A percentile compares a stretch with the other conserved stretches of the same genome.
Conservation (phyloP, 1,140 invertebrate genomes). For the Whitmania pigra region DNA sequence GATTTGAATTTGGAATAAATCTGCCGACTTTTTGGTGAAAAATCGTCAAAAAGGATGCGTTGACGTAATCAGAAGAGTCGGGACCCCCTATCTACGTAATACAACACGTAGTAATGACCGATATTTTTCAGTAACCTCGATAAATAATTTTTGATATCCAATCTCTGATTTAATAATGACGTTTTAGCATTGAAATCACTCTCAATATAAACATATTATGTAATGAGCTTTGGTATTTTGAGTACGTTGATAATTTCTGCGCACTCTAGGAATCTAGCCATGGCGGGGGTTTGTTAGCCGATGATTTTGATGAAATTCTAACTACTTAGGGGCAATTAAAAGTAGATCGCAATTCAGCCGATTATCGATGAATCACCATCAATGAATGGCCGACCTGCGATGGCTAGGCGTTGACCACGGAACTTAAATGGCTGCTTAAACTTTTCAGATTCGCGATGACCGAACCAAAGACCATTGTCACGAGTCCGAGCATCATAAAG, state of each 20-base stretch:
- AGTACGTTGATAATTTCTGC: too few species aligned
- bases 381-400: background rate
- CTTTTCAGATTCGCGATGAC: constrained; percentile 6
- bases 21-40: too few species aligned
- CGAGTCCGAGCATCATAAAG: constrained; percentile 4
- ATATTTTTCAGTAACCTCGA: constrained; percentile 10
- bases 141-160: constrained; percentile 1
- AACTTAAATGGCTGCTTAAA: background rate
- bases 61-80: constrained; percentile 10
- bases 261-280: too few species aligned
- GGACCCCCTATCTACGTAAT: constrained; percentile 11
- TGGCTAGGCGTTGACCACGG: background rate
- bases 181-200: background rate
- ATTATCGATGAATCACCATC: too few species aligned
- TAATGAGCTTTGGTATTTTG: too few species aligned
- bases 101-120: constrained; percentile 1
- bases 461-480: constrained; percentile 1
- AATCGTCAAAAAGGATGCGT: constrained; percentile 5
- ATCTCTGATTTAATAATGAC: constrained; percentile 2
- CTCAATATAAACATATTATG: too few species aligned
- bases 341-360: too few species aligned
- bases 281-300: too few species aligned
- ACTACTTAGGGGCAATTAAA: too few species aligned
- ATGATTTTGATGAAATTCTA: too few species aligned
- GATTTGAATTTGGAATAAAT: too few species aligned